Conservation (phyloP, 1,140 invertebrate genomes). For the Anagrus nilaparvatae region DNA sequence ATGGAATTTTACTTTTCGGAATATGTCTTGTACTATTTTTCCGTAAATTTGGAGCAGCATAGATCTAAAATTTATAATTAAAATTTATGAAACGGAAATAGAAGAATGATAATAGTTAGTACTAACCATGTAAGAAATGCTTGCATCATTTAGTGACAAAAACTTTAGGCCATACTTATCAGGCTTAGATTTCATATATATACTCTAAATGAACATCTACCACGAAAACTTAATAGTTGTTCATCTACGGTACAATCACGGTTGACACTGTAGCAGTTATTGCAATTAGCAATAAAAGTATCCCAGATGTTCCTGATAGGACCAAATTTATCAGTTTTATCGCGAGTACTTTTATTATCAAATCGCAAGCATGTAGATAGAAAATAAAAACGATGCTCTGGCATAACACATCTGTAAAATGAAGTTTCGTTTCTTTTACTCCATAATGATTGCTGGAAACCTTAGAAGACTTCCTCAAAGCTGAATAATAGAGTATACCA, state of each 20-base stretch:
- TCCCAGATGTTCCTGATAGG: conserved; percentile 31
- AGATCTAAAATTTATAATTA: too few species aligned
- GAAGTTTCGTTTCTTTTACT: conserved; percentile 5
- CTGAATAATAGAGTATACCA: conserved; percentile 9
- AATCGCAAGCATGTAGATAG: conserved; percentile 28
- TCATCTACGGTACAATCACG: conserved; percentile 27
- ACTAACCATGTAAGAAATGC: conserved; percentile 13
- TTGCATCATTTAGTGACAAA: conserved; percentile 12
- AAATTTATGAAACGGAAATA: not conserved
- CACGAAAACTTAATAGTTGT: conserved; percentile 25
- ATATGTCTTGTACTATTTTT: conserved; percentile 17
- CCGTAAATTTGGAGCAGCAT: conserved; percentile 27
- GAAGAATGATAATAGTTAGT: not conserved
- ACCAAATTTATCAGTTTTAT: conserved; percentile 25
- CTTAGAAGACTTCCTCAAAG: conserved; percentile 5
- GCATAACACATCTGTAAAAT: conserved; percentile 25
- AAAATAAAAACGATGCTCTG: conserved; percentile 27
- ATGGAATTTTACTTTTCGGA: not conserved
- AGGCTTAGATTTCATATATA: conserved; percentile 33
- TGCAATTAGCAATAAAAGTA: conserved; percentile 19
- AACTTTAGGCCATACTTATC: conserved; percentile 20
- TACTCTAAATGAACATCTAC: conserved; percentile 25
- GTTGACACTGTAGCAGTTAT: conserved; percentile 10
- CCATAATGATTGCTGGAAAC: conserved; percentile 10
- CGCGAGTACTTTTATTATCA: conserved; percentile 25